These are phyloP conservation scores for Vesta saturnalis DNA, from an alignment of 2,888 invertebrate genomes.

Conservation along the genomic window DNA sequence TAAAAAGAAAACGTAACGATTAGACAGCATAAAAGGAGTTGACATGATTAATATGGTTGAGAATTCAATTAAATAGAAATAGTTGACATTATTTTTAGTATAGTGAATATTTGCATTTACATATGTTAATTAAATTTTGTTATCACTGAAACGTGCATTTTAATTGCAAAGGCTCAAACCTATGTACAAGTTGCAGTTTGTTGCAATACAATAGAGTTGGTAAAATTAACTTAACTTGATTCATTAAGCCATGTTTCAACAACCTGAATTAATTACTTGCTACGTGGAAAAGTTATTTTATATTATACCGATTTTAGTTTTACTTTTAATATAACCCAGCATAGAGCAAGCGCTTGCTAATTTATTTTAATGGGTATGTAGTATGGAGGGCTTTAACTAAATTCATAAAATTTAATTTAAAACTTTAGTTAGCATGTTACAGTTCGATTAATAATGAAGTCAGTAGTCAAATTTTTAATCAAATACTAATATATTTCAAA, in stretches of 20 bases:
- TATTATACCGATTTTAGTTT: neutral
- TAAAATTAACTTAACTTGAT: slow-evolving; percentile 10
- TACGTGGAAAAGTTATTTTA: slow-evolving; percentile 5
- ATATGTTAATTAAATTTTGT: slow-evolving; percentile 12
- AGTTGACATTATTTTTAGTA: neutral
- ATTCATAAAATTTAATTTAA: no score
- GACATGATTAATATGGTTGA: no score
- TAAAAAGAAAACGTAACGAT: no score
- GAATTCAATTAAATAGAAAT: neutral
- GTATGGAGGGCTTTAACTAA: no score
- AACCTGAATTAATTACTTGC: slow-evolving; percentile 7
- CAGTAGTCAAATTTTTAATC: no score
- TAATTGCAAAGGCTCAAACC: neutral
- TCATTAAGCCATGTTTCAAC: slow-evolving; percentile 13
- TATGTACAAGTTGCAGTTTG: neutral
- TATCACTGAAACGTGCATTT: neutral
- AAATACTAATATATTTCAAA: no score
- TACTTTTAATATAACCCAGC: neutral
- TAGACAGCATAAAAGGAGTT: no score
- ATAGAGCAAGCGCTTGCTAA: neutral
- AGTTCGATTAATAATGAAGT: no score
- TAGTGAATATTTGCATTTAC: neutral
- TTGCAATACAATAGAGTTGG: slow-evolving; percentile 3
- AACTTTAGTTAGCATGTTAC: no score
- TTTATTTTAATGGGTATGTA: neutral